Base-by-base conservation (phyloP, 2,113 vertebrate species). In the Gymnocephalus cernua region DNA sequence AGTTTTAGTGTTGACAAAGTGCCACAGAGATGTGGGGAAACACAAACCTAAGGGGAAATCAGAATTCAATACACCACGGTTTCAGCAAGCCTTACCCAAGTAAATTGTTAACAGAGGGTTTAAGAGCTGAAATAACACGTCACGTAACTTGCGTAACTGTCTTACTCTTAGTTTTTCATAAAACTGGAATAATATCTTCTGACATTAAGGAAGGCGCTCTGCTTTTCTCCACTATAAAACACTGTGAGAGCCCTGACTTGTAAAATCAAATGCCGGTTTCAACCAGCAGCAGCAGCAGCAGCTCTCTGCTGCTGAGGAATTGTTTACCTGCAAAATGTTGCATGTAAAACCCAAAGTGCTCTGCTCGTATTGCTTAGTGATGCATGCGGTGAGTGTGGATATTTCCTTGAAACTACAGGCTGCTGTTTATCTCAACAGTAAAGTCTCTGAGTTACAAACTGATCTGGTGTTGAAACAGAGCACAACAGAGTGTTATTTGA, bases 301-400 rank as follows among this genome's bases (percentile, higher is more conserved):
- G 66, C 48, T 51, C 61, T 66, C 9, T 41, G 38, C 38, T 41
- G 62, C 71, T 47, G 41, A 45, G 44, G 23, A 74, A 69, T 23
- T n/a, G 68, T 57, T 74, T 67, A 74, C 48, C 61, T 54, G 75
- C 1, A 53, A 67, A 72, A 57, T 19, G 63, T 13, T 41, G 53
- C 63, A n/a, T n/a, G n/a, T n/a, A n/a, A n/a, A 54, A 41, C 78
- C 59, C 13, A 8, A 12, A 73, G 57, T 29, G 75, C 35, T 72
- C 45, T 14, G 64, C 35, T 61, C 4, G 14, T 57, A 4, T 27
- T 64, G 76, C 68, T 63, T 1, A 48, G 61, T 50, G 65, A 64
- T 44, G 44, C 41, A 27, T 13, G 63, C 3, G 2, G 41, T 2
- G 29, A 10, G 14, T 18, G 48, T 6, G 38, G 74, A 29, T 38